Base-by-base conservation (phyloP, 2,888 invertebrate species). In the Sphaerophoria rueppellii region DNA sequence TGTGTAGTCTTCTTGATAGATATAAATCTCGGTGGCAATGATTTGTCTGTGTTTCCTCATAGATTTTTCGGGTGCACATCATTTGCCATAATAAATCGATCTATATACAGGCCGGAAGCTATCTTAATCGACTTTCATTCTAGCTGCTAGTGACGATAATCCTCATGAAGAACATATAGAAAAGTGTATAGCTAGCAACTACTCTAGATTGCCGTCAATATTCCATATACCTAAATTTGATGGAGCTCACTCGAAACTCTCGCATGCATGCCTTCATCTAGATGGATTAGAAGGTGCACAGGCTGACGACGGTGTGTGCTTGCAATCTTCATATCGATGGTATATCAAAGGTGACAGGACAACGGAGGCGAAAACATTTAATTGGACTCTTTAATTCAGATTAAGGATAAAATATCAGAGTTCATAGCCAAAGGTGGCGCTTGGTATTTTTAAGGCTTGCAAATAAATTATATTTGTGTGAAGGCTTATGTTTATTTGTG, bases 341-440 rank as follows among this genome's bases (percentile, higher is more conserved):
- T 43, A 12, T 67, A 63, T 70, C 57, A 77, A 74, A 74, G 79
- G 70, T 73, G 77, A 61, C 77, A 82, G 58, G 67, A 65, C 40
- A 73, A 65, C 70, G 58, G 57, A 71, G 70, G 70, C 74, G 74
- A 74, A 74, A 69, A 74, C 79, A 83, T 79, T 83, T 83, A 83
- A 83, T 83, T 83, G 82, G 82, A 74, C 79, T 83, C 78, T 78
- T 82, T 78, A 82, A 70, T 78, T 78, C 74, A 71, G 83, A 79
- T 83, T 70, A 83, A 83, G 67, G 74, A 75, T 83, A 75, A 74
- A 63, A 61, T 57, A 60, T 80, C 80, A 67, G 65, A 75, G 58
- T 58, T 75, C 52, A 81, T 52, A 65, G 55, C 40, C 63, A 65
- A 52, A 37, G 34, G 43, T 52, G 48, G 34, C 40, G 46, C 50